These are phyloP conservation scores for Rhynchotus rufescens DNA, from an alignment of 2,797 vertebrate genomes.

Conservation along the genomic window DNA sequence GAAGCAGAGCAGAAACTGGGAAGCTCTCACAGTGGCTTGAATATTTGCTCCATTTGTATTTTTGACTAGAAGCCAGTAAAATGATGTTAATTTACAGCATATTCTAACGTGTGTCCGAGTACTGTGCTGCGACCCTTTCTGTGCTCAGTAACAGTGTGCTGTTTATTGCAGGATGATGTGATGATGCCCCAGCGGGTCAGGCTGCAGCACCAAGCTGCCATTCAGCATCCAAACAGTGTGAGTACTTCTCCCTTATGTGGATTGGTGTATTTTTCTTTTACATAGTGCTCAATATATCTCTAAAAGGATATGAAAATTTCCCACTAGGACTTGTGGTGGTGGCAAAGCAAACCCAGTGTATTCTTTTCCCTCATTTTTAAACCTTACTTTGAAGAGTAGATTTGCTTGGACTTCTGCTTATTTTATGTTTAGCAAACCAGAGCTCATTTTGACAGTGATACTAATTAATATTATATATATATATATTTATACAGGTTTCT, in stretches of 20 bases:
- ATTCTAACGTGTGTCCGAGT: conserved; percentile 35
- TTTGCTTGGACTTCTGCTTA: conserved; percentile 13
- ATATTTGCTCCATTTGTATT: conserved; percentile 30
- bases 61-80: conserved; percentile 50
- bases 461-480: background rate
- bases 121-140: conserved; percentile 33
- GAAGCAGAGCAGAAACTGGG: no score
- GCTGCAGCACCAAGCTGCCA: conserved; percentile 85
- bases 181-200: conserved; percentile 93
- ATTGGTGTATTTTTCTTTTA: conserved; percentile 49
- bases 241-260: conserved; percentile 74
- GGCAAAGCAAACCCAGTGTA: background rate
- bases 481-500: background rate
- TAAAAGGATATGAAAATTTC: conserved; percentile 63
- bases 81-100: conserved; percentile 43
- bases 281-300: conserved; percentile 35
- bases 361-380: conserved; percentile 41
- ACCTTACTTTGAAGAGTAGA: conserved; percentile 30
- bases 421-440: background rate
- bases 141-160: conserved; percentile 37
- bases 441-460: background rate
- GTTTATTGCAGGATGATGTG: conserved; percentile 89
- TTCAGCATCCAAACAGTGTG: conserved; percentile 84
- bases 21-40: background rate
- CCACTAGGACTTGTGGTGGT: background rate